These are phyloP conservation scores for Galeopsomyia nigrocyanea DNA, from an alignment of 2,888 invertebrate genomes.

Conservation along the genomic window DNA sequence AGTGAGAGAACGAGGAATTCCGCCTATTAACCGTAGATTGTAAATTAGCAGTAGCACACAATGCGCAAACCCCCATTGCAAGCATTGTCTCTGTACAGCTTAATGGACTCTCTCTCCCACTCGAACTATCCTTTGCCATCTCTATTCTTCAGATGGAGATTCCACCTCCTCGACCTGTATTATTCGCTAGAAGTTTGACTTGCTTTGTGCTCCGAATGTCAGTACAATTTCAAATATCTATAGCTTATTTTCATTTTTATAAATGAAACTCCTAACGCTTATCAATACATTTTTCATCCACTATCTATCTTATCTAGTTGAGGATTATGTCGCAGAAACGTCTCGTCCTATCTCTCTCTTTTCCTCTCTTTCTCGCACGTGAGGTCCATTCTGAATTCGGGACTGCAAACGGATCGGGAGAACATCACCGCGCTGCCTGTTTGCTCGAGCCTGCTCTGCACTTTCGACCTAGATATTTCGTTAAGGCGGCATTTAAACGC, in stretches of 20 bases:
- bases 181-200: no score
- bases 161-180: no score
- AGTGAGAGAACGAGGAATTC: slow-evolving; percentile 16
- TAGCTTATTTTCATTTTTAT: no score
- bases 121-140: no score
- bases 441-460: slow-evolving; percentile 5
- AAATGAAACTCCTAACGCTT: no score
- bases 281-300: neutral
- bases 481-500: slow-evolving; percentile 2
- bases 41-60: slow-evolving; percentile 3
- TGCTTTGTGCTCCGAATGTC: no score
- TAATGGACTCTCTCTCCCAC: no score
- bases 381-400: slow-evolving; percentile 22
- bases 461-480: slow-evolving; percentile 15
- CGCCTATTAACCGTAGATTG: slow-evolving; percentile 29
- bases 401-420: slow-evolving; percentile 16
- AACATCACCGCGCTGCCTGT: neutral
- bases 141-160: no score
- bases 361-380: slow-evolving; percentile 16
- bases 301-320: neutral
- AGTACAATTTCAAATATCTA: no score
- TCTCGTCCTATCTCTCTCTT: neutral
- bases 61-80: no score
- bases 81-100: no score
- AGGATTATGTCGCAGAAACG: neutral